Evolutionary conservation across 2,113 vertebrate genomes (phyloP).

Genomic region (Microcebus griseorufus): DNA sequence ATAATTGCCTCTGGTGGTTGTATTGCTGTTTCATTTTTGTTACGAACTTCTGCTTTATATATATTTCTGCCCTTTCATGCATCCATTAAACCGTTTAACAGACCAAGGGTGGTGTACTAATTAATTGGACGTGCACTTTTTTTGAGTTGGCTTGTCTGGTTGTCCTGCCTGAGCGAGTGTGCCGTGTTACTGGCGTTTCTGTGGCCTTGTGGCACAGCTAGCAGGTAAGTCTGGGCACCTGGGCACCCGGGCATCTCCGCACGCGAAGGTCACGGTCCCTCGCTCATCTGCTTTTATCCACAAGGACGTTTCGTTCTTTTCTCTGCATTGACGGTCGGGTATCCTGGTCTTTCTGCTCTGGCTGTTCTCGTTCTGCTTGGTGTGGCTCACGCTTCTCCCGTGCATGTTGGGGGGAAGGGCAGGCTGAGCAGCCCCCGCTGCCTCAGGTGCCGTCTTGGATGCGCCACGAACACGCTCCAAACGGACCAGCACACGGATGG

Average conservation of each 20-base stretch:
- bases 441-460: neutral
- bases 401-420: no score
- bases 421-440: no score
- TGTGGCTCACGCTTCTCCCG: accelerated
- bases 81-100: constrained; percentile 82
- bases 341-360: accelerated
- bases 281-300: accelerated
- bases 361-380: accelerated
- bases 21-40: constrained; percentile 64
- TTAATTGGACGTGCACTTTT: constrained; percentile 71
- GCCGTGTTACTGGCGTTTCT: accelerated
- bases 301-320: accelerated
- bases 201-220: neutral
- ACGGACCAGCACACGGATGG: neutral
- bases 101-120: constrained; percentile 69
- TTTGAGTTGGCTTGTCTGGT: constrained; percentile 36
- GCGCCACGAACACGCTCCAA: accelerated
- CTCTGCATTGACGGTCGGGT: accelerated
- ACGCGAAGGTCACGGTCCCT: accelerated
- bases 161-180: neutral
- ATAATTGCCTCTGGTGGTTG: constrained; percentile 40
- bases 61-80: constrained; percentile 47
- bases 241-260: accelerated
- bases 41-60: constrained; percentile 71
- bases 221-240: neutral